phyloP scores from a whole-genome alignment of 2,113 vertebrate species.

The Echinops telfairi region DNA sequence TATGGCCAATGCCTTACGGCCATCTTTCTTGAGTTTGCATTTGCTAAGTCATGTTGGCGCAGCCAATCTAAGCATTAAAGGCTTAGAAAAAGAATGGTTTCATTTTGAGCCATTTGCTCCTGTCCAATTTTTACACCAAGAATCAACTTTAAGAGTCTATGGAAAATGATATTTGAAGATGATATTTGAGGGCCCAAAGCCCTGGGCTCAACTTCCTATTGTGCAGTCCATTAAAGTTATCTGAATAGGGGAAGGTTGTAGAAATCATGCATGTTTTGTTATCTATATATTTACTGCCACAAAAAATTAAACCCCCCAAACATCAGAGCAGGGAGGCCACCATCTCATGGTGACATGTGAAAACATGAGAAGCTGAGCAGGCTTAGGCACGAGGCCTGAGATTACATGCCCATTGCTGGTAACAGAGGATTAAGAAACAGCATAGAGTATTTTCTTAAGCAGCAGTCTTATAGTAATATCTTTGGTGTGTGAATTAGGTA shows the following conservation, averaged over 20 bases:
- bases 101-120: not conserved
- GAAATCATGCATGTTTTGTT: not conserved
- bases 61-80: conserved; percentile 7
- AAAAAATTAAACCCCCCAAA: not conserved
- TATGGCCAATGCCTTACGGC: not conserved
- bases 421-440: not conserved
- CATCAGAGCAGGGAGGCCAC: not conserved
- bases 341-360: not conserved
- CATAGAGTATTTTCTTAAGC: no score
- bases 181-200: not conserved
- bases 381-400: not conserved
- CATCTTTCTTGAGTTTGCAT: conserved; percentile 53
- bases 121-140: conserved; percentile 6
- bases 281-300: not conserved
- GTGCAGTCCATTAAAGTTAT: not conserved
- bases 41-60: conserved; percentile 30
- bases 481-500: no score
- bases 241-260: not conserved
- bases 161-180: not conserved
- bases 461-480: no score
- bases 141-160: not conserved
- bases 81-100: conserved; percentile 45
- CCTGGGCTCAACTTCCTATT: not conserved
- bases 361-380: not conserved
- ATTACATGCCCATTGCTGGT: not conserved